phyloP scores from a whole-genome alignment of 2,888 invertebrate species.

The Melanotus villosus region DNA sequence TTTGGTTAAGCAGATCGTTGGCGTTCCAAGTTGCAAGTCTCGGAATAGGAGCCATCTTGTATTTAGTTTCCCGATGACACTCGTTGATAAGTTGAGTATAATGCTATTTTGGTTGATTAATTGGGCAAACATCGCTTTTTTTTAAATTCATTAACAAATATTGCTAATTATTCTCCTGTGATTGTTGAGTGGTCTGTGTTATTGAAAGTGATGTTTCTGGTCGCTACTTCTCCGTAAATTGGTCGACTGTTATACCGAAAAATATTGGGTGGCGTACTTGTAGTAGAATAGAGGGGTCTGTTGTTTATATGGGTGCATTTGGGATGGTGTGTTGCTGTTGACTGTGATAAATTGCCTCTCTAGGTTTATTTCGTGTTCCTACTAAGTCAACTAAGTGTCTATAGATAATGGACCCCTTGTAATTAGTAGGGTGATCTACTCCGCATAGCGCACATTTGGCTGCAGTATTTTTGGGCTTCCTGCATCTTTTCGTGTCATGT shows the following conservation, averaged over 20 bases:
- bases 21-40: neutral
- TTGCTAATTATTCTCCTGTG: neutral
- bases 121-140: neutral
- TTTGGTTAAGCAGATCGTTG: neutral
- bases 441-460: neutral
- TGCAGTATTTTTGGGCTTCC: neutral
- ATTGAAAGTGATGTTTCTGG: no score
- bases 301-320: no score
- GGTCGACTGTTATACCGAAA: no score
- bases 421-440: neutral
- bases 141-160: conserved; percentile 1
- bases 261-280: no score
- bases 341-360: no score
- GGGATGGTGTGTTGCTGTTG: no score
- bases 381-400: no score
- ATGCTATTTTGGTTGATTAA: neutral
- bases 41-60: neutral
- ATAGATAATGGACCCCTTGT: neutral
- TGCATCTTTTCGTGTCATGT: neutral
- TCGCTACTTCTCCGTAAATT: no score
- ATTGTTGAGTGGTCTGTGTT: conserved; percentile 1
- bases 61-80: neutral
- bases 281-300: no score
- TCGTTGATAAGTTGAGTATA: conserved; percentile 1
- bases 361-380: no score